A percentile compares a stretch with the other conserved stretches of the same genome.
Evolutionary conservation across 2,888 invertebrate species (phyloP).

Genomic region (Epiperipatus broadwayi): DNA sequence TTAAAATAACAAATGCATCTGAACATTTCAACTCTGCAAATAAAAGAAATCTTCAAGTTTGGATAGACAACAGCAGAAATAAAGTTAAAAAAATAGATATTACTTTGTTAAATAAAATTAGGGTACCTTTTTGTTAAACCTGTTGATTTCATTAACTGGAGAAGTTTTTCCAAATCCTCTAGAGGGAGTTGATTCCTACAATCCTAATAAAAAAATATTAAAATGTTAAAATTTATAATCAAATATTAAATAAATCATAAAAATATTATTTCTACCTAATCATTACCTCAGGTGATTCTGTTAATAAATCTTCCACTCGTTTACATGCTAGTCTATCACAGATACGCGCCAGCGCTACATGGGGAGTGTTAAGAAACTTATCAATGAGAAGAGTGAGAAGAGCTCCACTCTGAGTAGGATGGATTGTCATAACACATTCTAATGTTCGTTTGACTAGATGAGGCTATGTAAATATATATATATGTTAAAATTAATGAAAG

Average conservation of each 20-base stretch:
- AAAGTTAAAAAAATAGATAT: too few relatives aligned
- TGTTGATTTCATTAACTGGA: constrained; percentile 36
- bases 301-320: constrained; percentile 45
- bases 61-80: too few relatives aligned
- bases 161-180: constrained; percentile 45
- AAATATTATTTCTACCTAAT: too few relatives aligned
- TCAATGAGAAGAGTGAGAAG: constrained; percentile 42
- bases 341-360: constrained; percentile 41
- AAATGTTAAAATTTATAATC: background rate
- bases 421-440: constrained; percentile 43
- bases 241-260: constrained; percentile 13
- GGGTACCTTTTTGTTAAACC: constrained; percentile 39
- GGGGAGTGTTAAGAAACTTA: constrained; percentile 44
- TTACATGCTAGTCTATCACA: constrained; percentile 50
- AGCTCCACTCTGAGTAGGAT: constrained; percentile 47
- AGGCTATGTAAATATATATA: constrained; percentile 32
- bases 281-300: constrained; percentile 32
- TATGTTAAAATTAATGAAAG: background rate
- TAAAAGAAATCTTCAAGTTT: too few relatives aligned
- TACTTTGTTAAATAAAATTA: too few relatives aligned
- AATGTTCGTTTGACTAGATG: constrained; percentile 46
- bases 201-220: constrained; percentile 23
- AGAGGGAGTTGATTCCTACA: constrained; percentile 43
- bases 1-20: too few relatives aligned
- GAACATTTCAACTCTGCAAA: too few relatives aligned